These are phyloP conservation scores for Molothrus aeneus DNA, from an alignment of 2,797 vertebrate genomes.

Conservation along the genomic window DNA sequence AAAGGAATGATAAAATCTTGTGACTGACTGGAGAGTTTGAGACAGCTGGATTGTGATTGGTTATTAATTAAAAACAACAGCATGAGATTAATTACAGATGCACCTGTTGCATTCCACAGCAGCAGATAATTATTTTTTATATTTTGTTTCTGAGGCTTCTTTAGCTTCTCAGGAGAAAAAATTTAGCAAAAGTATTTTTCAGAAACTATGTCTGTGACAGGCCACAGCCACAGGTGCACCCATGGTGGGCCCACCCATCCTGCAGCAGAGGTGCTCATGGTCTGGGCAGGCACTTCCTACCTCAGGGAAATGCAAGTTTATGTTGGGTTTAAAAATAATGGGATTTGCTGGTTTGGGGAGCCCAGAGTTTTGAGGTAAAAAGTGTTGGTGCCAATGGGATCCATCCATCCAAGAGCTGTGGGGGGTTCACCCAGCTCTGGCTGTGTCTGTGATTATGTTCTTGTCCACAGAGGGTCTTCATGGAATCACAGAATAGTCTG, in stretches of 20 bases:
- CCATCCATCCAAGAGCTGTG: neutral
- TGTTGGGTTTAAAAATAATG: neutral
- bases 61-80: neutral
- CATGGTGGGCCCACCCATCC: neutral
- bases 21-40: neutral
- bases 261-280: accelerated
- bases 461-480: neutral
- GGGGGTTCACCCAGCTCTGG: neutral
- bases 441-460: neutral
- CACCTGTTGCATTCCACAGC: neutral
- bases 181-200: neutral
- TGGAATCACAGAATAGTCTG: neutral
- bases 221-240: accelerated
- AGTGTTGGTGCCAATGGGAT: neutral
- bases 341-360: neutral
- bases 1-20: neutral
- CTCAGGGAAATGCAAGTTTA: neutral
- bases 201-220: neutral
- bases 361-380: neutral
- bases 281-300: neutral
- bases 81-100: neutral
- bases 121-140: neutral
- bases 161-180: neutral
- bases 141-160: neutral
- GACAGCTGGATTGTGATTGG: too few species aligned